A percentile compares a stretch with the other conserved stretches of the same genome.
Evolutionary conservation across 2,797 vertebrate species (phyloP).

Genomic region (Urocyon cinereoargenteus): DNA sequence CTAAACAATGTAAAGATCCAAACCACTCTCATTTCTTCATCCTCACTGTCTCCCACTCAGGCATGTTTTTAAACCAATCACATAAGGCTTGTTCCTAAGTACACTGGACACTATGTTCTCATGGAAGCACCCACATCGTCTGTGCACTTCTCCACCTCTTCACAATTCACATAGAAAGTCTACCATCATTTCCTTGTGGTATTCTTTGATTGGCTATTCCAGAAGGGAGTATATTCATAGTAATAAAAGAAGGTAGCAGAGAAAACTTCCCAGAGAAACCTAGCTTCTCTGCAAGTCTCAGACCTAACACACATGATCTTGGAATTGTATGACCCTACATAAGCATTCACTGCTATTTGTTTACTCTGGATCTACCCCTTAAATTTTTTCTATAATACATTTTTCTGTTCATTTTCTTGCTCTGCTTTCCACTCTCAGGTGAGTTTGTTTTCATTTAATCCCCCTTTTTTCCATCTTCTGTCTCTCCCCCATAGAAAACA

Average conservation of each 20-base stretch:
- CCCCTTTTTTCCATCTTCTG: slow-evolving; percentile 17
- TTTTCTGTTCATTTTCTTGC: slow-evolving; percentile 70
- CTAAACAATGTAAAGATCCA: neutral
- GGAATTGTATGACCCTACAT: slow-evolving; percentile 11
- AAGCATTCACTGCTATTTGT: slow-evolving; percentile 1
- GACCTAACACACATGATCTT: slow-evolving; percentile 53
- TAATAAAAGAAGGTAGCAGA: slow-evolving; percentile 6
- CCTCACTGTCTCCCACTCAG: neutral
- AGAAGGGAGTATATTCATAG: neutral
- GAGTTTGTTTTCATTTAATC: neutral
- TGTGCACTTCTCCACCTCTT: neutral
- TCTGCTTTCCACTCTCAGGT: slow-evolving; percentile 62
- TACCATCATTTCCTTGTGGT: neutral
- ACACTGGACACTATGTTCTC: neutral
- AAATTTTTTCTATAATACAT: slow-evolving; percentile 67
- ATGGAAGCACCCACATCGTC: neutral
- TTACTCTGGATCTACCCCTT: slow-evolving; percentile 68
- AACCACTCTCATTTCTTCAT: neutral
- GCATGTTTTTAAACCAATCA: neutral
- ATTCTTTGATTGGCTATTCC: neutral
- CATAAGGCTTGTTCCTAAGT: neutral
- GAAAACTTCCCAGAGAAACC: neutral
- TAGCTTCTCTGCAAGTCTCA: slow-evolving; percentile 51
- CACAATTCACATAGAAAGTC: neutral
- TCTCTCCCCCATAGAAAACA: slow-evolving; percentile 67